Evolutionary conservation across 2,797 vertebrate genomes (phyloP).

Genomic region (Aeoliscus strigatus): DNA sequence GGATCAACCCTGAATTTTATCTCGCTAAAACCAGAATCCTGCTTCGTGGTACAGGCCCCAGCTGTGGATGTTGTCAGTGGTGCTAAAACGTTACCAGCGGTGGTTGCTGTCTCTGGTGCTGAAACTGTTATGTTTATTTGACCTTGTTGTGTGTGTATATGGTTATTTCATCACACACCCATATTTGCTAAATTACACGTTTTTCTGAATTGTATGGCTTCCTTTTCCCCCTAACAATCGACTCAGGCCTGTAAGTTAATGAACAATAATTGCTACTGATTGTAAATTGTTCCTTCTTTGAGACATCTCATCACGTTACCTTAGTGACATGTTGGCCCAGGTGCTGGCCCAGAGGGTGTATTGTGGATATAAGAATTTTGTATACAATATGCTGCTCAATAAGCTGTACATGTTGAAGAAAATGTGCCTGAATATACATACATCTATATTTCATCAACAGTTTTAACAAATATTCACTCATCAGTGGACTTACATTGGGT

Average conservation of each 20-base stretch:
- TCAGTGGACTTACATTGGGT: neutral
- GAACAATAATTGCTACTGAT: constrained; percentile 49
- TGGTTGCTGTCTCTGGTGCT: neutral
- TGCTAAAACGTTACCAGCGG: too few relatives aligned
- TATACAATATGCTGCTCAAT: constrained; percentile 28
- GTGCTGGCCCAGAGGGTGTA: constrained; percentile 32
- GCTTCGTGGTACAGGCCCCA: too few relatives aligned
- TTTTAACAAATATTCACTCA: neutral
- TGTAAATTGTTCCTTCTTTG: constrained; percentile 29
- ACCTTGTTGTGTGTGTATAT: too few relatives aligned
- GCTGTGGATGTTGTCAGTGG: too few relatives aligned
- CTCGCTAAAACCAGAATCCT: too few relatives aligned
- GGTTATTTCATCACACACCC: too few relatives aligned
- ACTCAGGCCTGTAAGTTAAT: constrained; percentile 21
- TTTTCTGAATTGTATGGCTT: neutral
- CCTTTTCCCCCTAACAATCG: constrained; percentile 14
- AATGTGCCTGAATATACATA: too few relatives aligned
- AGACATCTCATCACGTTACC: constrained; percentile 35
- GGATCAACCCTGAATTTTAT: too few relatives aligned
- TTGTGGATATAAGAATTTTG: constrained; percentile 27
- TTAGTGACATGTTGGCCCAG: constrained; percentile 46
- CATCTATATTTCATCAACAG: neutral
- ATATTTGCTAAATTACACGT: too few relatives aligned
- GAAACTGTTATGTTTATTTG: too few relatives aligned
- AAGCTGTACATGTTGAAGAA: constrained; percentile 1